Evolutionary conservation across 2,113 vertebrate genomes (phyloP), one percentile per base, ranked within the genome.

Genomic region (Ornithorhynchus anatinus): DNA sequence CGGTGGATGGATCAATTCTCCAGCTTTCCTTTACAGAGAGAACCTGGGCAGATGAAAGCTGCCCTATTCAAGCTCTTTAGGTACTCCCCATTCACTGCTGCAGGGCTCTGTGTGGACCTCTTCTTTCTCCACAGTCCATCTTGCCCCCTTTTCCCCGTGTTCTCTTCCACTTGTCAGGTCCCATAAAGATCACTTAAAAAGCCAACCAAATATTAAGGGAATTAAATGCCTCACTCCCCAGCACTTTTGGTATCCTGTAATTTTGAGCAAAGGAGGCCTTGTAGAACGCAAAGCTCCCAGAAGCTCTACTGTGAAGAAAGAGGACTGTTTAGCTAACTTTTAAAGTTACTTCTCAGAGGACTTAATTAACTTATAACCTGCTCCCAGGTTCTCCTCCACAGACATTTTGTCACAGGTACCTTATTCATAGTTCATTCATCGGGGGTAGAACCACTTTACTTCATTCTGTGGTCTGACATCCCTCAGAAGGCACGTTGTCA

Each of bases 401-500:
- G 8, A 4, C 1, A 1, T 45, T 48, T 48, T 48, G 33, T 63
- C 43, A 48, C 7, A 59, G 68, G 43, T 63, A 31, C 48, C 53
- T 63, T 12, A 22, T 64, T 73, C 67, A 40, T n/a, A 57, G 64
- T 40, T 57, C 7, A 33, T 56, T 37, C 58, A 44, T 64, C 70
- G 66, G 44, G 54, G 62, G 15, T 22, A 79, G 69, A 51, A 20
- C 58, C 25, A 29, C 50, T 69, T 77, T 1, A 0, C 51, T 66
- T 45, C 32, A 25, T 53, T 60, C 37, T 72, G 63, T 50, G 50
- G 75, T 59, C 58, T 66, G 64, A 61, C 36, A 70, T 68, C 70
- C 56, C 56, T 70, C 54, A 71, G 48, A 82, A 44, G 22, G 35
- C 45, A 81, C 65, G 61, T 74, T 81, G 20, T 77, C 61, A 79